phyloP scores from a whole-genome alignment of 64 coral and sea anemone genomes.

The Actinia equina region DNA sequence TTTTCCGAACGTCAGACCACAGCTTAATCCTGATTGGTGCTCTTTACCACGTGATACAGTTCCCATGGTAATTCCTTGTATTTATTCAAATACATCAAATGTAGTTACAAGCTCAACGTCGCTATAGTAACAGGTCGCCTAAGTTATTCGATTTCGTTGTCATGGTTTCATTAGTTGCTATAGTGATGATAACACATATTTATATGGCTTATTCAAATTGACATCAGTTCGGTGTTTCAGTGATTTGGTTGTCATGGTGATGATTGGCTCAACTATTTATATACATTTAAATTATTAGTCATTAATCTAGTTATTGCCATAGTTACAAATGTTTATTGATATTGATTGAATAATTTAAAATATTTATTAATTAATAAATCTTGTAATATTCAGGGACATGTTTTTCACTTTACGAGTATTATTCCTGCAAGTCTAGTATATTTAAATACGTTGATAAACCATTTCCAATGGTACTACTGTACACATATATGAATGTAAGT shows the following conservation, averaged over 20 bases:
- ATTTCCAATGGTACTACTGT: no score
- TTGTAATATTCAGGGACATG: not conserved
- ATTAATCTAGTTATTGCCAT: not conserved
- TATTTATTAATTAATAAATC: slow-evolving; percentile 6
- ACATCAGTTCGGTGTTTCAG: not conserved
- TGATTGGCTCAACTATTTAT: not conserved
- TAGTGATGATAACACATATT: not conserved
- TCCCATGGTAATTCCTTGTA: not conserved
- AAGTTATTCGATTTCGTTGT: not conserved
- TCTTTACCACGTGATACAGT: not conserved
- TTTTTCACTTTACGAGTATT: no score
- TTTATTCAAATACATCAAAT: not conserved
- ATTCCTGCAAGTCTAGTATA: no score
- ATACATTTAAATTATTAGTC: not conserved
- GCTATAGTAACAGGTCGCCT: not conserved
- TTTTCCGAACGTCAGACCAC: not conserved
- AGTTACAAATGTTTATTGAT: not conserved
- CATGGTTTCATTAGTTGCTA: not conserved
- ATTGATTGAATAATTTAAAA: not conserved
- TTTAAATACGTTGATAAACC: no score
- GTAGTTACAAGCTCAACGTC: not conserved
- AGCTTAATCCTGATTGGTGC: not conserved
- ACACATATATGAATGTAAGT: no score
- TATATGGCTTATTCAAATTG: not conserved
- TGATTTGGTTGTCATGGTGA: not conserved